These are phyloP conservation scores for Fregetta grallaria DNA, from an alignment of 2,113 vertebrate genomes.

Conservation along the genomic window DNA sequence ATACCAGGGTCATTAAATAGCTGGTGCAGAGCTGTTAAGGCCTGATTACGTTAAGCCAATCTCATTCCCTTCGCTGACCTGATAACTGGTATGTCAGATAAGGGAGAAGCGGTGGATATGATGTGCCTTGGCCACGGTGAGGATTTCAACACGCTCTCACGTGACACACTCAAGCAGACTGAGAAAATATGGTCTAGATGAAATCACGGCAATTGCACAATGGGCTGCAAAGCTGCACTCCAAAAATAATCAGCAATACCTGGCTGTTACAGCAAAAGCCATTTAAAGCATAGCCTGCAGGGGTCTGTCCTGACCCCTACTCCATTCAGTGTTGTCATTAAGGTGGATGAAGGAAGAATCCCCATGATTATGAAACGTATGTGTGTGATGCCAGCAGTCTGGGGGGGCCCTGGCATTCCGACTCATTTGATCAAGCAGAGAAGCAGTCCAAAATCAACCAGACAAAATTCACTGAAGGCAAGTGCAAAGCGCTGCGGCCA, in stretches of 20 bases:
- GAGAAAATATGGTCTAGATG: not conserved
- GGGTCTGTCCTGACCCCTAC: not conserved
- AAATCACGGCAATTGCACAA: not conserved
- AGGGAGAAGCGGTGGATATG: not conserved
- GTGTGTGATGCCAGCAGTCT: not conserved
- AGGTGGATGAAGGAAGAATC: not conserved
- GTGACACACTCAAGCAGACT: slow-evolving; percentile 20
- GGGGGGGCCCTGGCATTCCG: not conserved
- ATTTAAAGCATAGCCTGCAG: not conserved
- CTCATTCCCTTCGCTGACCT: not conserved
- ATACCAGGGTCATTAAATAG: slow-evolving; percentile 12
- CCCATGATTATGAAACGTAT: not conserved
- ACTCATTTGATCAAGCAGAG: not conserved
- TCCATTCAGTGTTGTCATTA: not conserved
- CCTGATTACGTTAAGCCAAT: slow-evolving; percentile 17
- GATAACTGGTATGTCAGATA: slow-evolving; percentile 42
- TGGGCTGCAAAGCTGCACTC: not conserved
- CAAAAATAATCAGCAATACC: not conserved
- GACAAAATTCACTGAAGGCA: not conserved
- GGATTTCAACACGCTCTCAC: slow-evolving; percentile 55
- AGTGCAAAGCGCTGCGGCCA: not conserved
- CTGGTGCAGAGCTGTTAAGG: not conserved
- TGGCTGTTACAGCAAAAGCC: not conserved
- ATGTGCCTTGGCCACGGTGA: not conserved
- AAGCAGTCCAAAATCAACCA: not conserved